These are phyloP conservation scores for Astyanax mexicanus DNA, from an alignment of 2,797 vertebrate genomes.

Conservation along the genomic window DNA sequence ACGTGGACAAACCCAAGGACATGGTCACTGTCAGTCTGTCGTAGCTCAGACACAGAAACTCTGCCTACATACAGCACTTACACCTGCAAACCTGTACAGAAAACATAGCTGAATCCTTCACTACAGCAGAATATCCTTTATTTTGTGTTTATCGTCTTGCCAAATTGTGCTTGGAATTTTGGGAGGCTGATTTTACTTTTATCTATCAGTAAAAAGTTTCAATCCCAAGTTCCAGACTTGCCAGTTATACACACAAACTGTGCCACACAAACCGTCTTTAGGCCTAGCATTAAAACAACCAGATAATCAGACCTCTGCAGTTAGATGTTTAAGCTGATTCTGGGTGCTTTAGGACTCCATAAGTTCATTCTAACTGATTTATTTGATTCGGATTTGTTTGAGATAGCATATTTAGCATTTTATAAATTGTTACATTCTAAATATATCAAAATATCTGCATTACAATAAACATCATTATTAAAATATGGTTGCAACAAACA, in stretches of 20 bases:
- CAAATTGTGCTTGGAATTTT: constrained; percentile 42
- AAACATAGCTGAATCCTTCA: constrained; percentile 64
- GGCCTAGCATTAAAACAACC: not conserved
- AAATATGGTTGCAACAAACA: too few relatives aligned
- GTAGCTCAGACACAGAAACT: constrained; percentile 62
- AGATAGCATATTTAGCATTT: too few relatives aligned
- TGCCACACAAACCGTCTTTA: constrained; percentile 12
- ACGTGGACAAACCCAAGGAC: constrained; percentile 88
- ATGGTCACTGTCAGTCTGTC: constrained; percentile 84
- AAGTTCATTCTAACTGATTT: not conserved
- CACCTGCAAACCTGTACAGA: constrained; percentile 66
- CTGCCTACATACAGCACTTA: constrained; percentile 60
- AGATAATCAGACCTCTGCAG: too few relatives aligned
- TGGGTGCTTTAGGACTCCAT: not conserved
- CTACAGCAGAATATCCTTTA: constrained; percentile 54
- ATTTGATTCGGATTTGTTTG: not conserved
- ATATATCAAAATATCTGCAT: too few relatives aligned
- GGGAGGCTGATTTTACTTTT: constrained; percentile 33
- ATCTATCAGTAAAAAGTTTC: constrained; percentile 20
- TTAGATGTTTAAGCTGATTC: not conserved
- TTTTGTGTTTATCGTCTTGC: constrained; percentile 58
- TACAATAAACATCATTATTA: too few relatives aligned
- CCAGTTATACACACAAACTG: constrained; percentile 1
- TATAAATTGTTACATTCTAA: too few relatives aligned
- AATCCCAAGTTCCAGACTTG: constrained; percentile 23